phyloP scores from a whole-genome alignment of 1,140 invertebrate species.

The Drosophila bipectinata region DNA sequence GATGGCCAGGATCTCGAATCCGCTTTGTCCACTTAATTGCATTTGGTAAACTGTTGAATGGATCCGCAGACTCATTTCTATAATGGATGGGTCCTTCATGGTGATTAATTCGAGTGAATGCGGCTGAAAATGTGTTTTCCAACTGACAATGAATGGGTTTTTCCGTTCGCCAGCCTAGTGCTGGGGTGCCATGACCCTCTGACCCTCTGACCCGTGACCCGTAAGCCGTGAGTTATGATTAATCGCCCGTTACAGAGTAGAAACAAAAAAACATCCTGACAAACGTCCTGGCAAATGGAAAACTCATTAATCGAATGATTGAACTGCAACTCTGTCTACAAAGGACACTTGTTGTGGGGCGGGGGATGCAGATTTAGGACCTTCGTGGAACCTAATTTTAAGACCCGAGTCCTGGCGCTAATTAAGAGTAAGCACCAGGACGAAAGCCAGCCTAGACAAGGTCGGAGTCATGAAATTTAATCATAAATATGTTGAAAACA shows the following conservation, averaged over 20 bases:
- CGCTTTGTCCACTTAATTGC: slow-evolving; percentile 42
- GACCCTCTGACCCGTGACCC: neutral
- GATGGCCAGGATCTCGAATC: slow-evolving; percentile 6
- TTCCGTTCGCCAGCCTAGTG: neutral
- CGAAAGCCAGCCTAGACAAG: slow-evolving; percentile 16
- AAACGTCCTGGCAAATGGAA: slow-evolving; percentile 3
- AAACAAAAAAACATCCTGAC: slow-evolving; percentile 20
- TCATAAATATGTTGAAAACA: slow-evolving; percentile 36
- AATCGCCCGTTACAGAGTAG: slow-evolving; percentile 14
- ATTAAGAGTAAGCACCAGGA: slow-evolving; percentile 33
- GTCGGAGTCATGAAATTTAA: slow-evolving; percentile 22
- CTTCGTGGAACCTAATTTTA: neutral
- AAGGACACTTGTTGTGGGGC: neutral
- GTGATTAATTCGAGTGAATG: slow-evolving; percentile 38
- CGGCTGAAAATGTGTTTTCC: slow-evolving; percentile 17
- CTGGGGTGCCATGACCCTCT: neutral
- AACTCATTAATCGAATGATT: slow-evolving; percentile 40
- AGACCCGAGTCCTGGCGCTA: slow-evolving; percentile 8
- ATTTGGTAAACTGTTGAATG: slow-evolving; percentile 44
- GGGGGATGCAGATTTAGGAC: neutral
- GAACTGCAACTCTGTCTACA: neutral
- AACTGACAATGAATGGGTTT: slow-evolving; percentile 2
- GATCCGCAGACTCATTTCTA: slow-evolving; percentile 13
- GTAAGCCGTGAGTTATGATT: slow-evolving; percentile 19
- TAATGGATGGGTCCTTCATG: slow-evolving; percentile 35